Evolutionary conservation across 2,113 vertebrate genomes (phyloP).

Genomic region (Archilochus colubris): DNA sequence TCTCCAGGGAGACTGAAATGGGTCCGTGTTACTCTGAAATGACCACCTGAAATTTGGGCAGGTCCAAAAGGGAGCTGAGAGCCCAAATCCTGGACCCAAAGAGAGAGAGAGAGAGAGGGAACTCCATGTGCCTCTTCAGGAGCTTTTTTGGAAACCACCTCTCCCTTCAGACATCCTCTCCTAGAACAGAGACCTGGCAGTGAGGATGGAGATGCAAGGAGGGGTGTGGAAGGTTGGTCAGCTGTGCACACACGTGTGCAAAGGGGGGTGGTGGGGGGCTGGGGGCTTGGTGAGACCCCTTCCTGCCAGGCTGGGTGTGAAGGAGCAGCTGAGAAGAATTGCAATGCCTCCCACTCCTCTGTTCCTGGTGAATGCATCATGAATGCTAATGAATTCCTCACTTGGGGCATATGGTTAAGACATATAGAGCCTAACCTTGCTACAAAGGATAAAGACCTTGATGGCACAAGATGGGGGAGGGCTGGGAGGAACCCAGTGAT

Average conservation of each 20-base stretch:
- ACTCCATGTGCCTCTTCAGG: rapidly evolving
- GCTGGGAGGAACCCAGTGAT: background rate
- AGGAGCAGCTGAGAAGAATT: constrained; percentile 73
- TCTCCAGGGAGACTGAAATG: background rate
- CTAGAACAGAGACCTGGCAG: too few relatives aligned
- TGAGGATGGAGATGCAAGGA: background rate
- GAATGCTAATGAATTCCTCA: constrained; percentile 84
- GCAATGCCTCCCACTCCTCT: constrained; percentile 60
- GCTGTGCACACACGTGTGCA: too few relatives aligned
- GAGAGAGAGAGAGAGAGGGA: background rate
- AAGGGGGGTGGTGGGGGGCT: background rate
- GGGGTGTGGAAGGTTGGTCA: background rate
- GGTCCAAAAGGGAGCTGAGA: background rate
- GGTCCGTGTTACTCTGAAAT: background rate
- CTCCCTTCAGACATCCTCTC: background rate
- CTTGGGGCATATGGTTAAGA: constrained; percentile 68
- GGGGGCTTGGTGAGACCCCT: background rate
- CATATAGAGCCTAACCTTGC: constrained; percentile 64
- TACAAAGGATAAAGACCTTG: constrained; percentile 45
- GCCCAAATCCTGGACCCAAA: background rate
- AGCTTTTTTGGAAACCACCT: background rate
- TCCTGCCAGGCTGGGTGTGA: constrained; percentile 35
- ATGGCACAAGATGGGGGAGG: constrained; percentile 17
- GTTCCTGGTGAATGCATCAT: constrained; percentile 77
- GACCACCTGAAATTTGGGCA: background rate